Conservation (phyloP, 2,888 invertebrate genomes). For the Conistra vaccinii region DNA sequence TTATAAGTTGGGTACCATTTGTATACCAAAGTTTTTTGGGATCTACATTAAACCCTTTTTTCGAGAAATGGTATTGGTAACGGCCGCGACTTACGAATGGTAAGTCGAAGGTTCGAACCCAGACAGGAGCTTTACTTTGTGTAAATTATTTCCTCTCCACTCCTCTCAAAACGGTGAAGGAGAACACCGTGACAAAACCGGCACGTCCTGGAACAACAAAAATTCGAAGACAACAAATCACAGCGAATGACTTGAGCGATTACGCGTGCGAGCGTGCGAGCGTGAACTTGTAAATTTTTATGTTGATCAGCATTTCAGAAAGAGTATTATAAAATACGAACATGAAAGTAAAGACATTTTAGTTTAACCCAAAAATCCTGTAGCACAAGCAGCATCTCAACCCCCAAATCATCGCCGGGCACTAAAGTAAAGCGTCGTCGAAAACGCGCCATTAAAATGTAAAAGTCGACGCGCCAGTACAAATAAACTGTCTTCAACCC, state of each 20-base stretch:
- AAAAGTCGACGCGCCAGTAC: slow-evolving; percentile 77
- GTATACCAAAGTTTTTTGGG: background rate
- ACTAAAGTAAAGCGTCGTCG: slow-evolving; percentile 65
- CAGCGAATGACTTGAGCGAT: background rate
- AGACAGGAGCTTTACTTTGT: too few relatives aligned
- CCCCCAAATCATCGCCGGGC: slow-evolving; percentile 62
- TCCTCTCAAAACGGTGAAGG: too few relatives aligned
- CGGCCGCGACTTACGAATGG: too few relatives aligned
- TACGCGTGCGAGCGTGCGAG: too few relatives aligned
- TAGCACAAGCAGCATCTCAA: slow-evolving; percentile 35
- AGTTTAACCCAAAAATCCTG: background rate
- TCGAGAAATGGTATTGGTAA: too few relatives aligned
- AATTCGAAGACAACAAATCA: background rate
- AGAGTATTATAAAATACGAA: background rate
- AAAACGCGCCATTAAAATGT: slow-evolving; percentile 82
- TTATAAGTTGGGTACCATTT: slow-evolving; percentile 8
- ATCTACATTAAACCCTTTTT: too few relatives aligned
- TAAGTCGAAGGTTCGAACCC: too few relatives aligned
- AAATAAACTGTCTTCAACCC: slow-evolving; percentile 75
- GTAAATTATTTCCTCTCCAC: too few relatives aligned
- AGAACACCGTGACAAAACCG: too few relatives aligned
- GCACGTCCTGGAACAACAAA: too few relatives aligned
- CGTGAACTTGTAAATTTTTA: too few relatives aligned
- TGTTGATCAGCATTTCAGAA: background rate
- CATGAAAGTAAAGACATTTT: background rate